Evolutionary conservation across 2,797 vertebrate species (phyloP), one percentile per base, ranked within the genome.

Genomic region (Neostethus bicornis): DNA sequence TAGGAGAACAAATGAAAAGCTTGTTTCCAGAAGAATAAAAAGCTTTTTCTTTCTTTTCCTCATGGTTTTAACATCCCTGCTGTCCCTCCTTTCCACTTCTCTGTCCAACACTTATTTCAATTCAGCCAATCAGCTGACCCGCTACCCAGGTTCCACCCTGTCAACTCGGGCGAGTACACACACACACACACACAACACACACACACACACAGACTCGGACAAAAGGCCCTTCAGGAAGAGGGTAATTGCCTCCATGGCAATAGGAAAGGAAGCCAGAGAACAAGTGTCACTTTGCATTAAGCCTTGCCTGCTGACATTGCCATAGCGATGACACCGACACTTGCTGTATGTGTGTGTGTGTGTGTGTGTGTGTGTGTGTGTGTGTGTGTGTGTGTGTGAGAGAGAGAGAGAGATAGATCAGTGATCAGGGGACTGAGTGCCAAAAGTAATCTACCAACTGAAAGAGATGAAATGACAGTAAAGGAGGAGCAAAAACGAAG

Each of bases 251-350:
- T 96, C 95, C 94, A 96, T 96, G 94, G 94, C 92, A 89, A 91
- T 90, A 92, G 94, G 93, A 94, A 95, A 95, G 92, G 92, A 92
- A 91, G 91, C 91, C 94, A 98, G 96, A 97, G 95, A 93, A 95
- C 94, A 96, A 95, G 94, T 95, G 95, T 97, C 95, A 96, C 94
- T 96, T 96, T 93, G 92, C 93, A 98, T 98, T 98, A 96, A 94
- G 92, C 92, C 92, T 92, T 92, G 92, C 94, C 93, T 93, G 93
- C 94, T 96, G 94, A 96, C 94, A 95, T 79, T 59, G 68, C 80
- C 72, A 91, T 92, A 93, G 92, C 91, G 93, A 95, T 95, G 94
- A 96, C 94, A 95, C 93, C 90, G 83, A 91, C 90, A 90, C 93
- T 94, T 90, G 25, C 64, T 67, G 8, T 41, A 34, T 60, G 53